These are phyloP conservation scores for Hydrotaea cyrtoneurina DNA, from an alignment of 2,888 invertebrate species.

Conservation along the genomic window DNA sequence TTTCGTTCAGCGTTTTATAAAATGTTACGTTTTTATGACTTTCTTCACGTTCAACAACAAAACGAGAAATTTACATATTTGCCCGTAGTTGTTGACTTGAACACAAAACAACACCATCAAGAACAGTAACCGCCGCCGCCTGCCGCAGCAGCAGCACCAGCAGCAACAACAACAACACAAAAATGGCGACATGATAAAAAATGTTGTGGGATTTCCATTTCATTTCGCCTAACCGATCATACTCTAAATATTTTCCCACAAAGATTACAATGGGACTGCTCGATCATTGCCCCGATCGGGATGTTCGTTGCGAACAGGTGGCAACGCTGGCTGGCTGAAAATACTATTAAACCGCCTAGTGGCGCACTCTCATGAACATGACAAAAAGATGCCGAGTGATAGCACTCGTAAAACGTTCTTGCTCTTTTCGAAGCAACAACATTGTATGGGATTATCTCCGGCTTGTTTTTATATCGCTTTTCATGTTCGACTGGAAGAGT, in stretches of 20 bases:
- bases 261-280: constrained; percentile 47
- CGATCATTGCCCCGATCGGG: background rate
- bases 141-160: background rate
- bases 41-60: constrained; percentile 33
- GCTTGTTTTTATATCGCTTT: constrained; percentile 35
- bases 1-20: constrained; percentile 10
- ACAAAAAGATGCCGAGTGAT: constrained; percentile 18
- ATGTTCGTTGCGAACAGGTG: constrained; percentile 74
- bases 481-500: constrained; percentile 10
- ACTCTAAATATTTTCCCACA: constrained; percentile 65
- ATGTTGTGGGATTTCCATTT: constrained; percentile 47
- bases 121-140: background rate
- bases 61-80: constrained; percentile 51
- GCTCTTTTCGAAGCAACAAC: background rate
- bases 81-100: constrained; percentile 27
- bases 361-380: constrained; percentile 51
- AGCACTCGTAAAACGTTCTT: constrained; percentile 22
- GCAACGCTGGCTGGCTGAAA: constrained; percentile 76
- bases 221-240: constrained; percentile 41
- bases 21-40: constrained; percentile 42
- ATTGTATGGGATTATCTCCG: constrained; percentile 38
- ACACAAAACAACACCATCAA: constrained; percentile 2
- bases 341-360: constrained; percentile 75
- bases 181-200: constrained; percentile 18
- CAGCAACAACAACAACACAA: constrained; percentile 40